Evolutionary conservation across 2,888 invertebrate genomes (phyloP).

Genomic region (Conchocele bisecta): DNA sequence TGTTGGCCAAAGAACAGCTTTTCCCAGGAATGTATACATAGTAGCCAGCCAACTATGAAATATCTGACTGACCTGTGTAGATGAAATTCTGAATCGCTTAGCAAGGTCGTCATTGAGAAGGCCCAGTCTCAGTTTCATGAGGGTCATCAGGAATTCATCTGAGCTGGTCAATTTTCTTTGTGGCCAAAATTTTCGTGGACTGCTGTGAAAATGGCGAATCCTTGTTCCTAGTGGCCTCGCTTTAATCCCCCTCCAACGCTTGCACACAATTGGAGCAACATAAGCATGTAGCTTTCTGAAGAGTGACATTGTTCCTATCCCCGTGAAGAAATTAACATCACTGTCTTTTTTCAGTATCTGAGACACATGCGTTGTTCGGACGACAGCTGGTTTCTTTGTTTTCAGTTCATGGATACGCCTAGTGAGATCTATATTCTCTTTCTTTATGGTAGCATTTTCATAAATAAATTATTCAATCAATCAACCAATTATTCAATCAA

Average conservation of each 20-base stretch:
- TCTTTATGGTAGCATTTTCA: no score
- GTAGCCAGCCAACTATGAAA: slow-evolving; percentile 7
- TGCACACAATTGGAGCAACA: slow-evolving; percentile 1
- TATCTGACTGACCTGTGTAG: not conserved
- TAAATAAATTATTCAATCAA: no score
- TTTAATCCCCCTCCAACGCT: slow-evolving; percentile 6
- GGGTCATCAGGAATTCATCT: slow-evolving; percentile 4
- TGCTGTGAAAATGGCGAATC: not conserved
- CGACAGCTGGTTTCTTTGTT: no score
- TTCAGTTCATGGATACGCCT: no score
- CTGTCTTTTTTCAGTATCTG: no score
- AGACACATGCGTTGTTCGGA: no score
- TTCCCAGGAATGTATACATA: slow-evolving; percentile 1
- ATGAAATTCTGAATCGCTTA: slow-evolving; percentile 6
- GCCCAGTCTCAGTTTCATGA: slow-evolving; percentile 4
- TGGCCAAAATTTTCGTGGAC: slow-evolving; percentile 9
- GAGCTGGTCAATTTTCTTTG: slow-evolving; percentile 3
- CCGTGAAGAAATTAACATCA: no score
- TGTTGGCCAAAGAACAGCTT: slow-evolving; percentile 3
- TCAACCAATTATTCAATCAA: no score
- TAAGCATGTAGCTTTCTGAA: slow-evolving; percentile 6
- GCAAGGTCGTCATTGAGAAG: slow-evolving; percentile 6
- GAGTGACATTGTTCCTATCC: no score
- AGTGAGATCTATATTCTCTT: no score
- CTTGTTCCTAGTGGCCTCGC: not conserved